Base-by-base conservation (phyloP, 2,797 vertebrate genomes). In the Oryzias sinensis region DNA sequence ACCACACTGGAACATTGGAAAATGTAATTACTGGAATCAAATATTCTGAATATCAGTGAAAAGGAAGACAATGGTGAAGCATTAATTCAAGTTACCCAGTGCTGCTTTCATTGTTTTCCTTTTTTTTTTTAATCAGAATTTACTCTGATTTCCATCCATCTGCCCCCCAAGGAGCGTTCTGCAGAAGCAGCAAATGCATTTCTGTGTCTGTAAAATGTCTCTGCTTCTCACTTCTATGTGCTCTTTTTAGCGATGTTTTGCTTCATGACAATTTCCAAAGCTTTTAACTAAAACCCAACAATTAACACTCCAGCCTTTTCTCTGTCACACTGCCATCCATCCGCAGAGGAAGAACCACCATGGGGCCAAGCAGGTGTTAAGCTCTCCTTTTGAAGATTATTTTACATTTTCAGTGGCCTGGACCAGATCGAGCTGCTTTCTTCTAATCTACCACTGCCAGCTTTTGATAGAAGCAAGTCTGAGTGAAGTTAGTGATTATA, bases 21-120 rank as follows among this genome's bases (percentile, higher is more conserved):
- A 81, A 87, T 79, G 74, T 81, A 76, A 88, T 89, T 82, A 86
- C 67, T 79, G 44, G 54, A 89, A 82, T 80, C 64, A 70, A 80
- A 89, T 81, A 85, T 74, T 80, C 71, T 59, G 67, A 65, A 81
- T 84, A 84, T 82, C 52, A 59, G 75, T 65, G 63, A 65, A 55
- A 76, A 72, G 72, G 65, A 76, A 78, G 77, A 86, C 80, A 86
- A 83, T 82, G 76, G 83, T 77, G 68, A 81, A 81, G 72, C 63
- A 70, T 79, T 86, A 88, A 88, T 88, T 79, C 77, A 57, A 85
- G 89, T 86, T 82, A 81, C 78, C 74, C 66, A 78, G 83, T 77
- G 79, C 81, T 80, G 81, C 81, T 72, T 74, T 75, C 72, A 87
- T 89, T 89, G 83, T 89, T 77, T 80, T 70, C 57, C 50, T 53